Base-by-base conservation (phyloP, 2,797 vertebrate species). In the Lophotriccus pileatus region DNA sequence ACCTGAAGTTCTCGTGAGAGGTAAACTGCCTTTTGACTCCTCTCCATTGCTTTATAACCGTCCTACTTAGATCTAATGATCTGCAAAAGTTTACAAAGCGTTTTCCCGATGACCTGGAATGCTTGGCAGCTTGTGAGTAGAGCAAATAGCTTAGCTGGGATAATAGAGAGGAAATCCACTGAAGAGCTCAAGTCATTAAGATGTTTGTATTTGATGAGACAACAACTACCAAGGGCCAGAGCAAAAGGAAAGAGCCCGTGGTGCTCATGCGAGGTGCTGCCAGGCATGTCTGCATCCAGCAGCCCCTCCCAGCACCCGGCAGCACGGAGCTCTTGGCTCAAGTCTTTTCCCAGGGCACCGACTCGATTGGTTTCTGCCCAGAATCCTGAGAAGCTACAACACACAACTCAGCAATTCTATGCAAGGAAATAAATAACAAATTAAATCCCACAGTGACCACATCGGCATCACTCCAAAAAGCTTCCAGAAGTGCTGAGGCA, bases 61-160 rank as follows among this genome's bases (percentile, higher is more conserved):
- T 39, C 75, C 68, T 46, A 49, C 86, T 95, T 79, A 76, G 59
- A 58, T 60, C 75, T 80, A 87, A 85, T 55, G 86, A 55, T 92
- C 87, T 74, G 75, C 92, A 94, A 53, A 93, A 95, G 49, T 95
- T 95, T 95, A 85, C 90, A 77, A 55, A 91, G 92, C 84, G n/a
- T 89, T 93, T 90, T 39, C 39, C 84, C 72, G 78, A 53, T 84
- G 93, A 89, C 93, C 94, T 87, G 81, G 82, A 94, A 83, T 30
- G 89, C 81, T 73, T 75, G 72, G 64, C 91, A 91, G 90, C 92
- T 80, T 89, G 78, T 47, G 80, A 89, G 82, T 2, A 78, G 84
- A 95, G 92, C 87, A 89, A 95, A 96, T 66, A 95, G 95, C 93
- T 97, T 87, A 95, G 87, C 89, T 67, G 62, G 92, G 90, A 95